Conservation (phyloP, 2,888 invertebrate species). For the Eledona agricola region DNA sequence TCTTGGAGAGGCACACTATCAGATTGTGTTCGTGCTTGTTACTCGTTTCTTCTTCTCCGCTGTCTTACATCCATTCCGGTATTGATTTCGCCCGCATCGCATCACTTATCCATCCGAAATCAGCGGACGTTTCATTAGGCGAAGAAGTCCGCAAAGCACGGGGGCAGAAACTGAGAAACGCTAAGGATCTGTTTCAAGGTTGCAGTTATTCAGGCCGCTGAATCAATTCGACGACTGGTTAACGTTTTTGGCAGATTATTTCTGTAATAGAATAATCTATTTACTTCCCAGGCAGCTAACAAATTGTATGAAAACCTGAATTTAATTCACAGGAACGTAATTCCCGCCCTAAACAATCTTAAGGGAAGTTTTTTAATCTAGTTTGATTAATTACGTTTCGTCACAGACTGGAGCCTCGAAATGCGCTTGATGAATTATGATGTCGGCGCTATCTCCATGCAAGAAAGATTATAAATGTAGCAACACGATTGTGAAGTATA, state of each 20-base stretch:
- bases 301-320: conserved; percentile 36
- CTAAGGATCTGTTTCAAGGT: conserved; percentile 18
- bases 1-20: conserved; percentile 50
- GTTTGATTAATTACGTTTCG: conserved; percentile 50
- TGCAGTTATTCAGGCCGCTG: conserved; percentile 27
- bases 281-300: conserved; percentile 27
- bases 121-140: conserved; percentile 35
- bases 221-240: conserved; percentile 30
- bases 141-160: conserved; percentile 12
- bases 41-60: conserved; percentile 45
- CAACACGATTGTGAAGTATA: conserved; percentile 39
- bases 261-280: conserved; percentile 40
- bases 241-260: conserved; percentile 22
- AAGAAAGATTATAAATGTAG: conserved; percentile 42
- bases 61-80: conserved; percentile 46
- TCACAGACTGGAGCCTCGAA: conserved; percentile 41
- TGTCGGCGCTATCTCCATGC: conserved; percentile 32
- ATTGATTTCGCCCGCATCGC: conserved; percentile 46
- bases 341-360: conserved; percentile 39
- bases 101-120: conserved; percentile 35
- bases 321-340: conserved; percentile 42
- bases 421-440: conserved; percentile 46
- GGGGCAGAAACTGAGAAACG: conserved; percentile 4
- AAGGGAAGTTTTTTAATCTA: conserved; percentile 46
- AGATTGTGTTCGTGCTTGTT: conserved; percentile 53